Conservation (phyloP, 2,797 vertebrate species). For the Coracias cyanogaster region DNA sequence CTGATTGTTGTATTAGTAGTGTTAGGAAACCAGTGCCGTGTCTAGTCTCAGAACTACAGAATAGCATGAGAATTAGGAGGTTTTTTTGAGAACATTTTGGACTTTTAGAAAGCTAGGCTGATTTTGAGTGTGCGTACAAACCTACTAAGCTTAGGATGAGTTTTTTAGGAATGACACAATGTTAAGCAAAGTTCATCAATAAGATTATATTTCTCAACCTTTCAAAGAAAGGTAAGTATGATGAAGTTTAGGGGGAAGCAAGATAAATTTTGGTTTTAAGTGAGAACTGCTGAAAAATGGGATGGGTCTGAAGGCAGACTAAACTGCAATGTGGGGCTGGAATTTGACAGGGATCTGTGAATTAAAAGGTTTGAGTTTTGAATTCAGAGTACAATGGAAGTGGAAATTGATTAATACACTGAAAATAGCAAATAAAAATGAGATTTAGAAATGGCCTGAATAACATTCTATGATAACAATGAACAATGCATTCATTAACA, state of each 20-base stretch:
- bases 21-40: background rate
- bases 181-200: background rate
- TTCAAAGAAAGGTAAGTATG: background rate
- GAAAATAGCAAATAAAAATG: background rate
- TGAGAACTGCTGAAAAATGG: background rate
- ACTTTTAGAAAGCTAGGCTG: background rate
- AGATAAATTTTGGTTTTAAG: background rate
- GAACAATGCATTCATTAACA: constrained; percentile 66
- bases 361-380: background rate
- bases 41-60: background rate
- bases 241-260: background rate
- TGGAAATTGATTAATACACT: constrained; percentile 14
- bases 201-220: background rate
- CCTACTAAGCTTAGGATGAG: background rate
- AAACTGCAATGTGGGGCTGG: background rate
- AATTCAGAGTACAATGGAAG: background rate
- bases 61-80: background rate
- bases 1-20: background rate
- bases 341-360: background rate
- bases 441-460: background rate
- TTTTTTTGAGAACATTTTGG: background rate
- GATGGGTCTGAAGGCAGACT: background rate
- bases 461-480: constrained; percentile 45
- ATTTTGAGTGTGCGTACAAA: background rate
- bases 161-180: background rate